phyloP scores from a whole-genome alignment of 30 jellyfish, hydroid and myxozoan species.

The Sanderia malayensis region DNA sequence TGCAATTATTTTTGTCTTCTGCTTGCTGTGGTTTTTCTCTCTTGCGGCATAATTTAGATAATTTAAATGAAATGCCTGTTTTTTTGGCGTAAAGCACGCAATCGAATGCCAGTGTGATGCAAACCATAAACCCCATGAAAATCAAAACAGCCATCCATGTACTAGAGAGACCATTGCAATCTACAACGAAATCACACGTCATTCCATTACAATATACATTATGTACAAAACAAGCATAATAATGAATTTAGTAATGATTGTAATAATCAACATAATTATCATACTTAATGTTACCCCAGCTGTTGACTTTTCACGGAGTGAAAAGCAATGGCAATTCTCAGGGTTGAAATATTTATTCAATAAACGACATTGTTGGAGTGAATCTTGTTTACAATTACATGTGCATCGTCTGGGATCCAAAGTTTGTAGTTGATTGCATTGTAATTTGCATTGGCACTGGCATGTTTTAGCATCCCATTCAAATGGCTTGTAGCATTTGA shows the following conservation, averaged over 20 bases:
- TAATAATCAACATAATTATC: neutral
- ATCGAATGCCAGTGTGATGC: constrained; percentile 35
- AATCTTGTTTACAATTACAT: constrained; percentile 21
- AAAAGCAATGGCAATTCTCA: constrained; percentile 20
- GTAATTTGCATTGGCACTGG: constrained; percentile 20
- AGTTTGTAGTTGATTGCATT: constrained; percentile 14
- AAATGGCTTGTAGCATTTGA: constrained; percentile 18
- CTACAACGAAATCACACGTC: too few species aligned
- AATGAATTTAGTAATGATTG: neutral
- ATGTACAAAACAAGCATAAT: too few species aligned
- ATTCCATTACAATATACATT: too few species aligned
- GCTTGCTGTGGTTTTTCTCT: constrained; percentile 1
- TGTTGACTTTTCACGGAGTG: constrained; percentile 5
- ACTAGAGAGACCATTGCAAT: constrained; percentile 24
- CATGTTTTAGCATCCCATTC: constrained; percentile 36
- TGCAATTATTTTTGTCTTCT: constrained; percentile 14
- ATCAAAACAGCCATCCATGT: constrained; percentile 43
- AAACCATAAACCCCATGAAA: constrained; percentile 25
- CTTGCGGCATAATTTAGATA: constrained; percentile 20
- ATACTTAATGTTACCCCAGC: constrained; percentile 21
- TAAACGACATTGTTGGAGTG: constrained; percentile 6
- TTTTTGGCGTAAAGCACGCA: constrained; percentile 31
- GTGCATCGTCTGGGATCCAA: constrained; percentile 16
- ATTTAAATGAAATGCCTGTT: constrained; percentile 22
- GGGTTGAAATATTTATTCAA: constrained; percentile 18